Base-by-base conservation (phyloP, 2,113 vertebrate genomes). In the Sylvilagus bachmani region DNA sequence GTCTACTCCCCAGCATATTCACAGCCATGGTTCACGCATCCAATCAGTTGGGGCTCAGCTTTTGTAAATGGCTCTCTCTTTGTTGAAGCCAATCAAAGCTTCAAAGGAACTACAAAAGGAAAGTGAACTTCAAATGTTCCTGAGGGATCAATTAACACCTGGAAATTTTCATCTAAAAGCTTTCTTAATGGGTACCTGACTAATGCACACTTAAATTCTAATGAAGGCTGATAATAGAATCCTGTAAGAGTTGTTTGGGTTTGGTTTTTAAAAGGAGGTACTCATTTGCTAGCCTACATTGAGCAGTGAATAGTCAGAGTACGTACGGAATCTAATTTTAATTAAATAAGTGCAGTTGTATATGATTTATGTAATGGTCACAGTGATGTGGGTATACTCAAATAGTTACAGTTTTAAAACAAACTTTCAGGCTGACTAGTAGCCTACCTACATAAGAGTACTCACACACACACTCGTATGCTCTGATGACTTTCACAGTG, bases 121-220 rank as follows among this genome's bases (percentile, higher is more conserved):
- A 86, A 90, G 29, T 87, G 61, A 95, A 90, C 95, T 89, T 95
- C 78, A 80, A 92, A 89, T 90, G 79, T 29, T 82, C 82, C 66
- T 66, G 49, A 95, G 91, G 86, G 89, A 93, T 95, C 94, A 92
- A 94, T 97, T 95, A 97, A 67, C 89, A 95, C 89, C 92, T 95
- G 82, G 61, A 86, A 83, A 92, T 55, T 95, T 97, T 95, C 93
- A 77, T 95, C 90, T 90, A 69, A 95, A 91, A 95, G 70, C 64
- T 89, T 96, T 95, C 85, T 95, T 93, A 97, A 84, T 91, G 92
- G 94, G 86, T 77, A 79, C 75, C 87, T 97, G 69, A 92, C 94
- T 89, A 80, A 90, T 49, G 55, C 64, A 88, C 75, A 61, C 70
- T 86, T 94, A 92, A 75, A 83, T 90, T 69, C 74, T 89, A 92